Conservation (phyloP, 2,797 vertebrate genomes). For the Muraenolepis orangiensis region DNA sequence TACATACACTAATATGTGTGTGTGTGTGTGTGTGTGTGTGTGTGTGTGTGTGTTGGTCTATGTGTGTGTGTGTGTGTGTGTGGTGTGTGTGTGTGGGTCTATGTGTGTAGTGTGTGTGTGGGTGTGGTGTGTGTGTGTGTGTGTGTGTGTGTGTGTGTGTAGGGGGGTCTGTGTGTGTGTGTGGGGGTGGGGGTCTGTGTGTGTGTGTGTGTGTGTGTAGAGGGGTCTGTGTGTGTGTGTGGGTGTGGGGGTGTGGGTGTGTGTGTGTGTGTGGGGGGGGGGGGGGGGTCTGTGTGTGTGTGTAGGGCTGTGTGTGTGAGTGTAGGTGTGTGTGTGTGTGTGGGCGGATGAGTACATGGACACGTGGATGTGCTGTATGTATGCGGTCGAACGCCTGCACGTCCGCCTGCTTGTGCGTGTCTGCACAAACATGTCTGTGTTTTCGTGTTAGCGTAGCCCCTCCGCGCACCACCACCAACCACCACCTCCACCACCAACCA, state of each 20-base stretch:
- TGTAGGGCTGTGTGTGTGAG: no score
- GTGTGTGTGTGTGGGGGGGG: conserved; percentile 23
- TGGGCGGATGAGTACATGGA: no score
- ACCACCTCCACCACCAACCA: conserved; percentile 1
- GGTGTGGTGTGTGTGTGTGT: no score
- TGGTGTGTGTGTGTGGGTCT: conserved; percentile 12
- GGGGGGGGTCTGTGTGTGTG: conserved; percentile 7
- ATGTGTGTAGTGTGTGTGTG: conserved; percentile 10
- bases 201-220: not conserved
- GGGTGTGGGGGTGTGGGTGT: conserved; percentile 8
- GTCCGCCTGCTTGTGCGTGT: not conserved
- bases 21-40: conserved; percentile 2
- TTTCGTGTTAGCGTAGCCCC: not conserved
- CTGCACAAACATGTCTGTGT: not conserved
- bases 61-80: conserved; percentile 20
- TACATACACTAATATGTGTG: not conserved
- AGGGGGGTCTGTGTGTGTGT: no score
- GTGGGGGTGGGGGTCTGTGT: conserved; percentile 9
- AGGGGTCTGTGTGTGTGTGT: conserved; percentile 21
- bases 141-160: no score
- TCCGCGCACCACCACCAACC: not conserved
- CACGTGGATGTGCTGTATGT: no score
- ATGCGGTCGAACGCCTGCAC: not conserved
- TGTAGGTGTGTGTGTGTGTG: no score
- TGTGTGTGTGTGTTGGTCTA: conserved; percentile 23